Evolutionary conservation across 2,113 vertebrate species (phyloP).

Genomic region (Oreochromis spilurus): DNA sequence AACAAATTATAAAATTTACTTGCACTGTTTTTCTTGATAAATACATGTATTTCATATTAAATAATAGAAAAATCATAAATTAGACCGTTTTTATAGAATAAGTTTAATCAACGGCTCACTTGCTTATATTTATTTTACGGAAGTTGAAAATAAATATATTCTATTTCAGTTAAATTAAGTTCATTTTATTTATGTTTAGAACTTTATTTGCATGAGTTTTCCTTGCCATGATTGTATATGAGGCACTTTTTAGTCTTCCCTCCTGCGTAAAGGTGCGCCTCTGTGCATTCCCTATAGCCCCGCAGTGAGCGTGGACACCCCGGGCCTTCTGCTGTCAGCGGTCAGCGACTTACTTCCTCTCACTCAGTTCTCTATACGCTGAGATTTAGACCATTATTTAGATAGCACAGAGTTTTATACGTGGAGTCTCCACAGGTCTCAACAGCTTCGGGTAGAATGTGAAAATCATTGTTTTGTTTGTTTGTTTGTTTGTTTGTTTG

Average conservation of each 20-base stretch:
- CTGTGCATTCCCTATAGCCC: conserved; percentile 16
- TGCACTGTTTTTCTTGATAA: background rate
- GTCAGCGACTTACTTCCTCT: conserved; percentile 69
- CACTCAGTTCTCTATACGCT: conserved; percentile 36
- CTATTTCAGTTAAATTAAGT: background rate
- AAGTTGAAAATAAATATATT: background rate
- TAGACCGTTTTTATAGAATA: background rate
- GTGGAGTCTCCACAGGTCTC: conserved; percentile 6
- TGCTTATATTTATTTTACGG: background rate
- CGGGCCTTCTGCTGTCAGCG: conserved; percentile 64
- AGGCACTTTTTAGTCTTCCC: background rate
- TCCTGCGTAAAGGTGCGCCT: background rate
- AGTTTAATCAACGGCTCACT: fast-evolving
- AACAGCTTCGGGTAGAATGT: conserved; percentile 30
- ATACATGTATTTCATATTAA: background rate
- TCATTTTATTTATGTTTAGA: background rate
- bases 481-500: background rate
- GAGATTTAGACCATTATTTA: conserved; percentile 72
- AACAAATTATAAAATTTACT: background rate
- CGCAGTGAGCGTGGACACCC: conserved; percentile 44
- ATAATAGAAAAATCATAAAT: background rate
- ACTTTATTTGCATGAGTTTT: background rate
- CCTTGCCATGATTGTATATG: background rate
- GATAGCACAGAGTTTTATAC: conserved; percentile 66
- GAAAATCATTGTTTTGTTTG: background rate